phyloP scores from a whole-genome alignment of 2,113 vertebrate genomes.

The Centropristis striata region DNA sequence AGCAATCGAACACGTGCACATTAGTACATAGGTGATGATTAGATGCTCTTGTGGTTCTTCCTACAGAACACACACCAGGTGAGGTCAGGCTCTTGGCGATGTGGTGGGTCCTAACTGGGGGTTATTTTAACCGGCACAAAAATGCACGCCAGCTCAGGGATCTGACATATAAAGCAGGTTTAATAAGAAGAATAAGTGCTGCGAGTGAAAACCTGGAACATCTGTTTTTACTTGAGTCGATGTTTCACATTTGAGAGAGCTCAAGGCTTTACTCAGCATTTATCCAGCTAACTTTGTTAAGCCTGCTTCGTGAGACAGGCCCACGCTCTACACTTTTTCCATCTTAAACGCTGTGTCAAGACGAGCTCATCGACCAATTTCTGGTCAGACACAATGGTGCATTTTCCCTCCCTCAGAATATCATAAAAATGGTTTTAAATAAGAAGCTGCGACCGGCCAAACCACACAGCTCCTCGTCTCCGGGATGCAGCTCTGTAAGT shows the following conservation, averaged over 20 bases:
- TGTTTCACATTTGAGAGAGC: slow-evolving; percentile 37
- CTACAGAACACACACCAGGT: not conserved
- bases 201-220: slow-evolving; percentile 33
- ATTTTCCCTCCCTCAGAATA: slow-evolving; percentile 32
- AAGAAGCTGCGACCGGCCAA: slow-evolving; percentile 42
- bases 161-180: slow-evolving; percentile 3
- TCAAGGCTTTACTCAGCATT: slow-evolving; percentile 44
- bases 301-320: slow-evolving; percentile 20
- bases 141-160: not conserved
- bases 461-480: slow-evolving; percentile 37
- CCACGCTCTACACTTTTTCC: slow-evolving; percentile 4
- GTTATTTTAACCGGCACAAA: slow-evolving; percentile 11
- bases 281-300: slow-evolving; percentile 38
- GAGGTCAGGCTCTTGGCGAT: not conserved
- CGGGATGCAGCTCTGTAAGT: slow-evolving; percentile 19
- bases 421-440: slow-evolving; percentile 24
- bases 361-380: slow-evolving; percentile 24
- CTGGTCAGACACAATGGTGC: slow-evolving; percentile 36
- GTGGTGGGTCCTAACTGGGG: not conserved
- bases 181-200: slow-evolving; percentile 15
- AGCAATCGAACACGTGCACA: not conserved
- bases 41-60: slow-evolving; percentile 9
- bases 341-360: slow-evolving; percentile 19
- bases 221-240: slow-evolving; percentile 55
- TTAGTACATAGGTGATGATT: not conserved